Conservation (phyloP, 35 echinoderm and acorn worm genomes). For the Hemicentrotus pulcherrimus region DNA sequence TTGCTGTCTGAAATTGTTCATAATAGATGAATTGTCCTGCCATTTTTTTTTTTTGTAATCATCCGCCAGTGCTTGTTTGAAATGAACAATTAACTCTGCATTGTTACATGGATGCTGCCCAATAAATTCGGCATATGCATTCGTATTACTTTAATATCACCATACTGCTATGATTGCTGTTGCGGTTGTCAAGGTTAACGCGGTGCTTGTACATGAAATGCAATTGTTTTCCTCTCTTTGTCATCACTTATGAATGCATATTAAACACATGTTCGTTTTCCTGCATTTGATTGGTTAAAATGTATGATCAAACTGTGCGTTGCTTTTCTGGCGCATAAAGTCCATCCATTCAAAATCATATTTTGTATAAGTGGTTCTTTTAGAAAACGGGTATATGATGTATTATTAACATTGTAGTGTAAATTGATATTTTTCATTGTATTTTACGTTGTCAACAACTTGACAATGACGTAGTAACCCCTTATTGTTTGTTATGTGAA, state of each 20-base stretch:
- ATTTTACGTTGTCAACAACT: not conserved
- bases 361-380: not conserved
- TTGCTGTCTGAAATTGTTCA: too few species aligned
- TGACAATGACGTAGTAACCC: not conserved
- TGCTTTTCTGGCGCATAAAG: not conserved
- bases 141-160: too few species aligned
- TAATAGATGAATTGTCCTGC: too few species aligned
- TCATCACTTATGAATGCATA: too few species aligned
- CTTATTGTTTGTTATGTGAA: not conserved
- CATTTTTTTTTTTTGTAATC: too few species aligned
- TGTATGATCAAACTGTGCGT: not conserved
- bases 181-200: not conserved
- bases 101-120: too few species aligned
- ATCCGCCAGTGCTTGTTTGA: too few species aligned
- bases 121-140: too few species aligned
- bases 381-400: constrained; percentile 18
- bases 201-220: not conserved
- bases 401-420: not conserved
- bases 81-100: too few species aligned
- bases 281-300: not conserved
- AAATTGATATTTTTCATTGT: not conserved
- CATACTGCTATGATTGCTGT: too few species aligned
- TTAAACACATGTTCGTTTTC: too few species aligned
- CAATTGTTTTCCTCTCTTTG: too few species aligned
- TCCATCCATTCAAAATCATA: not conserved